Percentiles rank a stretch among this genome's conserved stretches.
phyloP scores from a whole-genome alignment of 2,113 vertebrate species.

The Antidorcas marsupialis region DNA sequence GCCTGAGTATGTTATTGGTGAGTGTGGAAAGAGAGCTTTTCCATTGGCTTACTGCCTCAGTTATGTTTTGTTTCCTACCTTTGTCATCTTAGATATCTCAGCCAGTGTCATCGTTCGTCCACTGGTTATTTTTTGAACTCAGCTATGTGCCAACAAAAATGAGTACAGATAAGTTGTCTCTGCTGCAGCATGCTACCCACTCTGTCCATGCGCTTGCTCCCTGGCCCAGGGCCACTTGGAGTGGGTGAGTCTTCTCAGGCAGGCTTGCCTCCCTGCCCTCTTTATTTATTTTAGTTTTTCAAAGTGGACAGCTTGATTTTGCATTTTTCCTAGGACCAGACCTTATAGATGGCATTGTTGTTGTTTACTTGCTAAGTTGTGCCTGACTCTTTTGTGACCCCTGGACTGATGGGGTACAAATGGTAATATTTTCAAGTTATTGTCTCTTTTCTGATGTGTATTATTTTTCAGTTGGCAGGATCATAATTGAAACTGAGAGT shows the following conservation, averaged over 20 bases:
- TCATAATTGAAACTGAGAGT: neutral
- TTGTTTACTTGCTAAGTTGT: neutral
- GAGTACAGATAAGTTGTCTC: neutral
- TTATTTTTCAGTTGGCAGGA: neutral
- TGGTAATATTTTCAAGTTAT: neutral
- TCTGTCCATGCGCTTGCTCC: neutral
- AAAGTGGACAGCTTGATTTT: neutral
- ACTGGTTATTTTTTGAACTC: neutral
- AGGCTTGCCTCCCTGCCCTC: neutral
- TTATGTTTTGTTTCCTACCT: neutral
- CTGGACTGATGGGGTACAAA: neutral
- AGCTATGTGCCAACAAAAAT: neutral
- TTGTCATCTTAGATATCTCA: neutral
- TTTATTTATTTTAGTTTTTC: neutral
- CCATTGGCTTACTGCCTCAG: neutral
- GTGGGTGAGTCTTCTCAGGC: neutral
- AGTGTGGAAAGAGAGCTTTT: neutral
- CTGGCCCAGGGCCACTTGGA: neutral
- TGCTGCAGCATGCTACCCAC: neutral
- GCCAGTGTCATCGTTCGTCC: neutral
- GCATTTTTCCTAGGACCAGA: neutral
- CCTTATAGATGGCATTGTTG: neutral
- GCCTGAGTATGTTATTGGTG: neutral
- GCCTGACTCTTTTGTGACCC: neutral
- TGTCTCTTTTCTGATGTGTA: neutral